These are phyloP conservation scores for Sebastes oblongus DNA, from an alignment of 2,797 vertebrate genomes.

Conservation along the genomic window DNA sequence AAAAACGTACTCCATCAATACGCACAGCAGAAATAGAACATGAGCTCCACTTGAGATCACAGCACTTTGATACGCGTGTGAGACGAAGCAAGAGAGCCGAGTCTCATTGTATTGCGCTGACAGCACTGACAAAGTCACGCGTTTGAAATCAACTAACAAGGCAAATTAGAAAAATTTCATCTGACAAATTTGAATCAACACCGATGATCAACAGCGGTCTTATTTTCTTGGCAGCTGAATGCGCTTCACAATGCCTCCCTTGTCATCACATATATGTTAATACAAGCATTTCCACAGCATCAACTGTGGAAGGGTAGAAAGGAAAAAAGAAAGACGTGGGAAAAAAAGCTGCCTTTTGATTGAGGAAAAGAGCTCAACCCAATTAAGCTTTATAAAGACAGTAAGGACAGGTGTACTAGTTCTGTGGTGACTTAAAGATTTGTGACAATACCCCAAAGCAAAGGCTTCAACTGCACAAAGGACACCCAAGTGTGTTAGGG, in stretches of 20 bases:
- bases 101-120: neutral
- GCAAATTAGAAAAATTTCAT: conserved; percentile 7
- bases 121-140: neutral
- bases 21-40: neutral
- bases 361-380: conserved; percentile 62
- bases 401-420: conserved; percentile 70
- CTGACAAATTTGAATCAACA: conserved; percentile 28
- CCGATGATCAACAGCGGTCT: neutral
- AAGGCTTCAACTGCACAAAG: conserved; percentile 74
- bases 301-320: neutral
- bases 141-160: conserved; percentile 17
- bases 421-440: conserved; percentile 74
- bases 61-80: neutral
- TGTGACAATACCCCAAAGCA: conserved; percentile 79
- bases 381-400: conserved; percentile 78
- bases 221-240: conserved; percentile 11
- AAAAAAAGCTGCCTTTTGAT: conserved; percentile 29
- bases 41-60: neutral
- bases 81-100: conserved; percentile 2
- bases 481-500: conserved; percentile 78
- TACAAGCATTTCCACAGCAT: conserved; percentile 1
- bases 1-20: neutral
- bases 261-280: conserved; percentile 25
- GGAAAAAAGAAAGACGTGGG: neutral
- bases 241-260: neutral